These are phyloP conservation scores for Aegithalos caudatus DNA, from an alignment of 2,113 vertebrate species.

Conservation along the genomic window DNA sequence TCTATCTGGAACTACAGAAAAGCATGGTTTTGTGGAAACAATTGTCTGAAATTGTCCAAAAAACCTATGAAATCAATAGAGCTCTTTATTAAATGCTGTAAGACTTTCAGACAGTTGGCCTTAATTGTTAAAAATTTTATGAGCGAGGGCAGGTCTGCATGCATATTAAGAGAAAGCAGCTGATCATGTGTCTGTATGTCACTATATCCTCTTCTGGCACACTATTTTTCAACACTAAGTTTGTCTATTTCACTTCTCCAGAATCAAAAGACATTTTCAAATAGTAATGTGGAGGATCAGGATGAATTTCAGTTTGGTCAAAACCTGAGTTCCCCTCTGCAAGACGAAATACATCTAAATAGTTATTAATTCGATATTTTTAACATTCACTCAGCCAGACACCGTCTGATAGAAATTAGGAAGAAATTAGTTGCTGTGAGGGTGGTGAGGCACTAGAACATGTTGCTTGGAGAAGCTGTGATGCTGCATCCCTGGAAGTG, in stretches of 20 bases:
- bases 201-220: background rate
- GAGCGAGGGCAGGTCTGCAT: background rate
- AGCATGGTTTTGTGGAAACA: background rate
- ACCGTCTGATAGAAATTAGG: background rate
- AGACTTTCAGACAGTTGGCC: background rate
- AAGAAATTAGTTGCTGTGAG: background rate
- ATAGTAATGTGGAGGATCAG: background rate
- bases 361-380: background rate
- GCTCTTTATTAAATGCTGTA: background rate
- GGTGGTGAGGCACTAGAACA: background rate
- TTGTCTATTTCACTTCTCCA: background rate
- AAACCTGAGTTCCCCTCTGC: background rate
- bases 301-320: background rate
- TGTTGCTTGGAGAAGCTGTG: background rate
- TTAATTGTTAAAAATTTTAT: background rate
- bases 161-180: background rate
- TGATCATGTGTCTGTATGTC: background rate
- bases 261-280: background rate
- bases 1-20: background rate
- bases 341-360: background rate
- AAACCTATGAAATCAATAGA: background rate
- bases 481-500: background rate
- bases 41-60: background rate
- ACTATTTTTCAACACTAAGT: background rate
- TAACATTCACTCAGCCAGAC: background rate